phyloP scores from a whole-genome alignment of 2,113 vertebrate genomes.

The Pachycephala philippinensis region DNA sequence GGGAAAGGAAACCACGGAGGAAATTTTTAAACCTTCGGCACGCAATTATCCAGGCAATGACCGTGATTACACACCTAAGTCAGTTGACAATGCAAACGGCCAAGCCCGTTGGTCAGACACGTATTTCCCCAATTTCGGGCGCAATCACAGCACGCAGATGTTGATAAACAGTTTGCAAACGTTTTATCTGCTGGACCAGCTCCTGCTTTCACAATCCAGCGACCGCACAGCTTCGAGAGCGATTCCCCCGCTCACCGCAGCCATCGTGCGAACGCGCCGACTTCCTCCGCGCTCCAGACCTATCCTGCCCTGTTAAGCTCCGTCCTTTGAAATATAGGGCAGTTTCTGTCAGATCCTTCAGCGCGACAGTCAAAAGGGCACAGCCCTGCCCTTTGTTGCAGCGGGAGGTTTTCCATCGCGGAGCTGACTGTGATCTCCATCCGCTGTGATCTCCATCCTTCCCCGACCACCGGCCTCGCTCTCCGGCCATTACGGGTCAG shows the following conservation, averaged over 20 bases:
- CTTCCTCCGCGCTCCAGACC: background rate
- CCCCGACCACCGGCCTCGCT: background rate
- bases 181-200: background rate
- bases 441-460: background rate
- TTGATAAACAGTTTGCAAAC: background rate
- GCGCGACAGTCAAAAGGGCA: background rate
- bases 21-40: background rate
- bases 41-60: background rate
- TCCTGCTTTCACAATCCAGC: background rate
- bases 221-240: background rate
- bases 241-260: background rate
- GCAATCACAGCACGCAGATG: background rate
- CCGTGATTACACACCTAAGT: background rate
- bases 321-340: constrained; percentile 6
- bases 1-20: background rate
- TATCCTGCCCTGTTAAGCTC: constrained; percentile 4
- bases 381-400: background rate
- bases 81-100: background rate
- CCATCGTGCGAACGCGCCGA: background rate
- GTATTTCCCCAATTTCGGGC: background rate
- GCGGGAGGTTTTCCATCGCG: background rate
- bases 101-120: fast-evolving
- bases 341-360: background rate
- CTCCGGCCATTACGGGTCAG: background rate
- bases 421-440: background rate